Evolutionary conservation across 2,113 vertebrate genomes (phyloP).

Genomic region (Lophotis ruficrista): DNA sequence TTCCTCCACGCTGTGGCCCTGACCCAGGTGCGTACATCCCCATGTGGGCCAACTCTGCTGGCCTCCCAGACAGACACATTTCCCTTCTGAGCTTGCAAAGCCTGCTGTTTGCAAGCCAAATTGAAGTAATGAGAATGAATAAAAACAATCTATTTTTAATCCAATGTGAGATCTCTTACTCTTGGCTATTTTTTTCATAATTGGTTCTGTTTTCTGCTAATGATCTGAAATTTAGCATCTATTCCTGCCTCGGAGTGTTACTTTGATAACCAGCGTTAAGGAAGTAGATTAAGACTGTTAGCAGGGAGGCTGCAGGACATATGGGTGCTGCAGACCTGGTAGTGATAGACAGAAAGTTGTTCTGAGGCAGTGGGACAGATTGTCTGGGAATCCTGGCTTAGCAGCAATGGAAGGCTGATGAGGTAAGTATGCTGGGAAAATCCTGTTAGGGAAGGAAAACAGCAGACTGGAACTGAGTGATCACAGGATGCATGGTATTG

Average conservation of each 20-base stretch:
- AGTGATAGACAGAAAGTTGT: constrained; percentile 33
- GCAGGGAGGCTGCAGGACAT: constrained; percentile 14
- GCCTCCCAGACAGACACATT: neutral
- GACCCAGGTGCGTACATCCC: neutral
- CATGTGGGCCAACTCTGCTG: neutral
- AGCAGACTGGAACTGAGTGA: neutral
- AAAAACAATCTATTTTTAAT: constrained; percentile 32
- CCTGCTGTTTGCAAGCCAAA: neutral
- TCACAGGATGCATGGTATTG: neutral
- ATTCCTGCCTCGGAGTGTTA: neutral
- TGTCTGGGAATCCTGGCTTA: constrained; percentile 40
- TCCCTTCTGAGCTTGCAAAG: neutral
- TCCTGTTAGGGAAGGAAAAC: constrained; percentile 19
- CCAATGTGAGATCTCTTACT: neutral
- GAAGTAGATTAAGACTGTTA: constrained; percentile 25
- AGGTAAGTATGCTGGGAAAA: constrained; percentile 43
- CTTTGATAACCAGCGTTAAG: neutral
- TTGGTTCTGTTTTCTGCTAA: constrained; percentile 43
- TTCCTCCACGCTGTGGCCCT: neutral
- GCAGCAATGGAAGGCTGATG: neutral
- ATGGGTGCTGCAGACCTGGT: constrained; percentile 18
- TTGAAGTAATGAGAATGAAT: neutral
- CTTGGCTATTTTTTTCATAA: constrained; percentile 2
- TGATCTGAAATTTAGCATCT: constrained; percentile 24
- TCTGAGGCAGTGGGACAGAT: constrained; percentile 39